phyloP scores from a whole-genome alignment of 2,888 invertebrate species.

The Scrobipalpa atriplicella region DNA sequence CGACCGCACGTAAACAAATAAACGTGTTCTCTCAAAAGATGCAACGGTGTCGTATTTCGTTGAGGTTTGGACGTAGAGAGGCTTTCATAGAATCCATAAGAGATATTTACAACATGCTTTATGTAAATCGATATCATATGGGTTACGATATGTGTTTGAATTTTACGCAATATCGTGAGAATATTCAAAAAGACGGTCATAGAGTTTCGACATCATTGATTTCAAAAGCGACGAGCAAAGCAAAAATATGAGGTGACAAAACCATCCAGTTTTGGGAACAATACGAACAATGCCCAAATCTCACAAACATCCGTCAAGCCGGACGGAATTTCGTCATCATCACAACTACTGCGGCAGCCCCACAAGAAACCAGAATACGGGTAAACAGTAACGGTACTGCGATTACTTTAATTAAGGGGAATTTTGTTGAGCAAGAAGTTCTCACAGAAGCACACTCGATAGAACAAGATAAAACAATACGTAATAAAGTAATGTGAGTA shows the following conservation, averaged over 20 bases:
- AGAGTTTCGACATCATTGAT: conserved; percentile 33
- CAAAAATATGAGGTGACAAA: conserved; percentile 44
- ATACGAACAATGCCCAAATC: conserved; percentile 52
- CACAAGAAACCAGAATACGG: conserved; percentile 17
- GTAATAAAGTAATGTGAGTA: conserved; percentile 34
- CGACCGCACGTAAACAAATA: conserved; percentile 77
- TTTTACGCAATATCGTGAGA: neutral
- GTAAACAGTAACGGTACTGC: conserved; percentile 31
- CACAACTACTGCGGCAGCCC: conserved; percentile 31
- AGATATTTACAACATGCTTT: neutral
- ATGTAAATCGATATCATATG: neutral
- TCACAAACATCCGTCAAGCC: conserved; percentile 47
- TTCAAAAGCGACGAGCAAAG: conserved; percentile 34
- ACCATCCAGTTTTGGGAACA: conserved; percentile 46
- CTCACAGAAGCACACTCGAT: conserved; percentile 30
- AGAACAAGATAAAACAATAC: conserved; percentile 39
- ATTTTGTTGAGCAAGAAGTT: conserved; percentile 32
- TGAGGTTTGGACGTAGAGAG: conserved; percentile 3
- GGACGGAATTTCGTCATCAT: conserved; percentile 42
- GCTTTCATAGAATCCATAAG: neutral
- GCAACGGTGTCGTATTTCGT: conserved; percentile 41
- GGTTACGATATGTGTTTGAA: neutral
- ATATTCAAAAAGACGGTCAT: neutral
- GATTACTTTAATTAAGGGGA: conserved; percentile 29
- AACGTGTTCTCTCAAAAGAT: conserved; percentile 38